Evolutionary conservation across 2,113 vertebrate species (phyloP).

Genomic region (Chiloscyllium plagiosum): DNA sequence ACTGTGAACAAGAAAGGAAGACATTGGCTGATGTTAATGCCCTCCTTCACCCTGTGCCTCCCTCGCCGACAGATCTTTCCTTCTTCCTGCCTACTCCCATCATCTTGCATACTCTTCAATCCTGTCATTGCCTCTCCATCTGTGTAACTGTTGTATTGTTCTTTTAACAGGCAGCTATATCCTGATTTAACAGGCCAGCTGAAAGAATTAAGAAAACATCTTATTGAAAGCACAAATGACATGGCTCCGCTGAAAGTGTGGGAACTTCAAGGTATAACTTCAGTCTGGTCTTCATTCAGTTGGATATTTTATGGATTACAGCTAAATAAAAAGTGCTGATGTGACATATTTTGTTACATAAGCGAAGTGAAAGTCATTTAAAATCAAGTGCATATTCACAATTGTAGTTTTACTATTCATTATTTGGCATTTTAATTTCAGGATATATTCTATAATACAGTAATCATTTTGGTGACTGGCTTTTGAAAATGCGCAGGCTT

Average conservation of each 20-base stretch:
- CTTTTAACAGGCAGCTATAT: slow-evolving; percentile 63
- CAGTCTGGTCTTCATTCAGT: neutral
- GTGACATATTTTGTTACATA: neutral
- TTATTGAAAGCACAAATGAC: slow-evolving; percentile 76
- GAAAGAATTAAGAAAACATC: slow-evolving; percentile 72
- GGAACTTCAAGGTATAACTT: slow-evolving; percentile 82
- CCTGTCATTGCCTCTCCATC: neutral
- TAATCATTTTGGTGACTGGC: neutral
- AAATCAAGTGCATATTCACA: neutral
- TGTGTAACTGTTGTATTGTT: neutral
- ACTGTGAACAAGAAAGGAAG: neutral
- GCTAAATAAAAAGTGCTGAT: neutral
- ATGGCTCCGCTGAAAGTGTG: slow-evolving; percentile 89
- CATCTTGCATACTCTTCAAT: neutral
- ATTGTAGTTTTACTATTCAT: neutral
- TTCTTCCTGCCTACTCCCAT: neutral
- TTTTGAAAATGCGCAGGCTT: neutral
- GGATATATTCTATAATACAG: neutral
- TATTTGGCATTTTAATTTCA: neutral
- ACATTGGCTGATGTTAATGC: neutral
- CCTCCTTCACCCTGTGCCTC: neutral
- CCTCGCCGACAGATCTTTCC: neutral
- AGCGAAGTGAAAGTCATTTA: neutral
- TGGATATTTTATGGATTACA: neutral
- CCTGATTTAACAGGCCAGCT: slow-evolving; percentile 74